Evolutionary conservation across 2,888 invertebrate species (phyloP).

Genomic region (Caenorhabditis sp.): DNA sequence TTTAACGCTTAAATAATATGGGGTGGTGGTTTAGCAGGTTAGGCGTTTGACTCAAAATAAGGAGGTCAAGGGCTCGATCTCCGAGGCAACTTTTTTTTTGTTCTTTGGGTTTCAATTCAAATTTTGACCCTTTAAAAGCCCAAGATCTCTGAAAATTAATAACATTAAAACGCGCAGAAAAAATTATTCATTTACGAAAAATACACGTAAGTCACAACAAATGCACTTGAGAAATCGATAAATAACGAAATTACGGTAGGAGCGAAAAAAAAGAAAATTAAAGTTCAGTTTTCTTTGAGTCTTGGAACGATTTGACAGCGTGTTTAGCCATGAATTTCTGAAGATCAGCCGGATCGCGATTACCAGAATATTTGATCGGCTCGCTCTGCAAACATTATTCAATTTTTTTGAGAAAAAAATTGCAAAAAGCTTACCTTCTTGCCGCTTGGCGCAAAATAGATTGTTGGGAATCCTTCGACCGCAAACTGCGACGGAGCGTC

Average conservation of each 20-base stretch:
- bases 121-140: no score
- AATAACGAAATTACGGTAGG: neutral
- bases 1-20: no score
- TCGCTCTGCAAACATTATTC: constrained; percentile 5
- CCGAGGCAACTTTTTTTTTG: no score
- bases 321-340: constrained; percentile 66
- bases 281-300: constrained; percentile 60
- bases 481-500: constrained; percentile 73
- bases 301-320: constrained; percentile 66
- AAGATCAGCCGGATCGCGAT: constrained; percentile 66
- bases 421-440: constrained; percentile 51
- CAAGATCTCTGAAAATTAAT: no score
- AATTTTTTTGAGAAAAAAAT: no score
- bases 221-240: neutral
- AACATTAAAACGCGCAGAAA: no score
- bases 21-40: no score
- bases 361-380: constrained; percentile 66
- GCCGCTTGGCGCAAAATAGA: constrained; percentile 73
- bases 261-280: constrained; percentile 33
- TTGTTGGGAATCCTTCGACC: constrained; percentile 74
- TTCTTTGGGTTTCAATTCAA: no score
- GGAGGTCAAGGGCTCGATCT: no score
- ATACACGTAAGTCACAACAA: constrained; percentile 8
- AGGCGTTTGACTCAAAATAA: no score
- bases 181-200: neutral